Evolutionary conservation across 1,140 invertebrate species (phyloP), one percentile per base, ranked within the genome.

Genomic region (Drosophila tani): DNA sequence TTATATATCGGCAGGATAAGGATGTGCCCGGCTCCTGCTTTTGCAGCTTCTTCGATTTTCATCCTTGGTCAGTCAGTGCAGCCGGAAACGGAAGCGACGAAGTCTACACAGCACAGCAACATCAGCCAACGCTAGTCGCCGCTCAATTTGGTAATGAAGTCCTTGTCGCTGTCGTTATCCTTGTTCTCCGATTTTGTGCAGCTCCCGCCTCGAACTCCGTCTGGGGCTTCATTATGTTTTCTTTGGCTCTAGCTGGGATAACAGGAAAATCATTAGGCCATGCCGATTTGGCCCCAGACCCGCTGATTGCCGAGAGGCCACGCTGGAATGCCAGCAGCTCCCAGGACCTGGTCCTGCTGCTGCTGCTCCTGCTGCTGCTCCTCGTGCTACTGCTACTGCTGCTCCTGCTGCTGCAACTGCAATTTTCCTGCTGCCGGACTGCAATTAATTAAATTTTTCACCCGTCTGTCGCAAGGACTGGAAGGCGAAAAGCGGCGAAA

Each of bases 241-340:
- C 81, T 71, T 73, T 90, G 68, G 77, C 60, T 59, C 29, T 43
- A 50, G 69, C 62, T 78, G 75, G 66, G 67, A 84, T 82, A 90
- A 90, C 85, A 90, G 85, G 85, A 88, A 88, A 90, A 88, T 88
- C 85, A 90, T 88, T 88, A 88, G 85, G 85, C 84, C 84, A 88
- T 75, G 74, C 73, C 84, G 84, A 87, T 88, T 87, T 90, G 82
- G 77, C 66, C 66, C 64, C 27, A 32, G 40, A 29, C 63, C 81
- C 75, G 58, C 81, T 88, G 84, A 87, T 87, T 87, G 85, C 76
- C 75, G 50, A 53, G 74, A 63, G 56, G 27, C 40, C 43, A 40
- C 8, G 32, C 21, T 55, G 74, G 57, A 55, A 63, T 64, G 51
- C 60, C 38, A 57, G 40, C 6, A 51, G 29, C 55, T 24, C 17